phyloP scores from a whole-genome alignment of 2,797 vertebrate genomes.

The Coregonus ussuriensis region DNA sequence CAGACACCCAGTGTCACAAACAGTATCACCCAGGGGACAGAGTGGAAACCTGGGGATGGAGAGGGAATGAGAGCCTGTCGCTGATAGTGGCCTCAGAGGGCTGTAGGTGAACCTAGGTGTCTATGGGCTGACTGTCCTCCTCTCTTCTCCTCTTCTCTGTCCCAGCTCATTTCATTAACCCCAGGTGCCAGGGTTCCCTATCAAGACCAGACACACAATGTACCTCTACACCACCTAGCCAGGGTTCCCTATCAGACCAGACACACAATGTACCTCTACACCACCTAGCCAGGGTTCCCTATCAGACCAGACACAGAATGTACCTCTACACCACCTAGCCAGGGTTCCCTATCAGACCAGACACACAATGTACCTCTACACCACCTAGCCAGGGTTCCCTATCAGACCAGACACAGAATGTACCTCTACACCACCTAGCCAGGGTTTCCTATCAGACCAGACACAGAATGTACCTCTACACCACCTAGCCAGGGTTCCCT shows the following conservation, averaged over 20 bases:
- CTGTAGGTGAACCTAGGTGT: slow-evolving; percentile 69
- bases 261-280: slow-evolving; percentile 36
- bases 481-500: background rate
- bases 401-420: no score
- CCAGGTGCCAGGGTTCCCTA: slow-evolving; percentile 61
- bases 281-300: slow-evolving; percentile 58
- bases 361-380: slow-evolving; percentile 36
- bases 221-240: slow-evolving; percentile 46
- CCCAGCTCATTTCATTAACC: slow-evolving; percentile 70
- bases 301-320: slow-evolving; percentile 46
- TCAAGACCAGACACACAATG: slow-evolving; percentile 45
- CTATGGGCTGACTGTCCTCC: slow-evolving; percentile 68
- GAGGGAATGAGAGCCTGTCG: slow-evolving; percentile 60
- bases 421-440: no score
- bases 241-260: slow-evolving; percentile 58
- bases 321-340: slow-evolving; percentile 46
- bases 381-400: slow-evolving; percentile 14
- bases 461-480: background rate
- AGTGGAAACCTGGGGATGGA: slow-evolving; percentile 70
- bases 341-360: slow-evolving; percentile 60
- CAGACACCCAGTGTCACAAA: slow-evolving; percentile 46
- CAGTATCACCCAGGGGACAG: slow-evolving; percentile 59
- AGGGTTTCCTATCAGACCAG: no score
- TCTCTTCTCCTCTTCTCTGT: slow-evolving; percentile 27
- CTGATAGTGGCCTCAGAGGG: slow-evolving; percentile 38